Evolutionary conservation across 2,113 vertebrate genomes (phyloP), one percentile per base, ranked within the genome.

Genomic region (Lepisosteus oculatus): DNA sequence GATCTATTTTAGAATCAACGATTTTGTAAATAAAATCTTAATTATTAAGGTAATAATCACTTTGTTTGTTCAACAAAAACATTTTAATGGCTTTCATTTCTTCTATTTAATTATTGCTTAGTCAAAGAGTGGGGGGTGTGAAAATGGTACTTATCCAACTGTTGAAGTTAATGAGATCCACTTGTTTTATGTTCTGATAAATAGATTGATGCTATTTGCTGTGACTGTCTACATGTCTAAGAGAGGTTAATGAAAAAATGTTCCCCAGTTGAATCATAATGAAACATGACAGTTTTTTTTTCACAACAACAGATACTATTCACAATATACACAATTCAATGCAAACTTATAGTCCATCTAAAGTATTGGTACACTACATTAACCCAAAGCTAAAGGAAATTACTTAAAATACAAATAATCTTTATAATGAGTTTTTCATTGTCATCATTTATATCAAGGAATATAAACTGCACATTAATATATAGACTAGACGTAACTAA

Each of bases 61-160:
- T 75, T 89, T 87, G 89, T 89, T 87, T 88, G 84, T 78, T 88
- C 81, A 85, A 88, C 85, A 79, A 75, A 79, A 84, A 81, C 86
- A 81, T 81, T 79, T 65, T 3, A 79, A 74, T 65, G 68, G 79
- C 42, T 62, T 78, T 76, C 74, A 65, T 77, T 78, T 75, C 56
- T 80, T 80, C 82, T 79, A 88, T 90, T 90, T 77, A 90, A 88
- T 88, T 88, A 90, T 74, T 3, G 77, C 62, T 75, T 57, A 76
- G 81, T 85, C 80, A 76, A 77, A 80, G 75, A 85, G 80, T 59
- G 83, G 78, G 61, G 78, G 79, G 81, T 84, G 87, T 81, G 82
- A 82, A 81, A 79, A 75, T 74, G 3, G 78, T 79, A 77, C 85
- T 80, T 83, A 75, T 72, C 81, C 78, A 84, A 74, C 78, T 65